These are phyloP conservation scores for Orbicella faveolata DNA, from an alignment of 64 coral and sea anemone species.

Conservation along the genomic window DNA sequence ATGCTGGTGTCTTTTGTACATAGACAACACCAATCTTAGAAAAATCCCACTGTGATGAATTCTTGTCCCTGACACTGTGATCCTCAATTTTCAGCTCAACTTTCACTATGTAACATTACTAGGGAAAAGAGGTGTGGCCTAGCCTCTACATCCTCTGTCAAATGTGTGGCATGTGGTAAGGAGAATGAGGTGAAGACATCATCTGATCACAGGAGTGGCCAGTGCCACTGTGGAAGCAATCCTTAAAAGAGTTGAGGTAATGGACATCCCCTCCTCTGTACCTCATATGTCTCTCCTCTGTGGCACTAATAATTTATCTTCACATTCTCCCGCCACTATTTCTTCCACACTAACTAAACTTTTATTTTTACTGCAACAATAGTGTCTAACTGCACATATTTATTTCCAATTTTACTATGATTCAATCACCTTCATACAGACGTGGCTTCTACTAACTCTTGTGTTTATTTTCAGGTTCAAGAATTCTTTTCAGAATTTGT, in stretches of 20 bases:
- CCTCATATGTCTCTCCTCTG: no score
- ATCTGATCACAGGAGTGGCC: constrained; percentile 21
- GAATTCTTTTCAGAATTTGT: not conserved
- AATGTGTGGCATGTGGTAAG: no score
- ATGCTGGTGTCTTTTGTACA: no score
- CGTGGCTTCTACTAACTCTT: no score
- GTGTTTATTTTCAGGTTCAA: not conserved
- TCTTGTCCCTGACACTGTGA: no score
- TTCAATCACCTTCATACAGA: not conserved
- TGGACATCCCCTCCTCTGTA: not conserved
- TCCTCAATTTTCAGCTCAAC: no score
- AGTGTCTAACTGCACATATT: not conserved
- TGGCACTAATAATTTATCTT: not conserved
- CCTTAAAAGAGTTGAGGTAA: not conserved
- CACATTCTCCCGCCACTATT: not conserved
- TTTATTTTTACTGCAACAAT: not conserved
- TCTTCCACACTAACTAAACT: not conserved
- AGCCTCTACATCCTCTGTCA: no score
- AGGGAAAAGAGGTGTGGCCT: no score
- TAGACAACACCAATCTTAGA: no score
- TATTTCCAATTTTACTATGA: not conserved
- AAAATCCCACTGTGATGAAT: no score
- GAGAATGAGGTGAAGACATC: no score
- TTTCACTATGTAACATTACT: no score
- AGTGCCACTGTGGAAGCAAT: constrained; percentile 10